Evolutionary conservation across 2,888 invertebrate species (phyloP), one percentile per base, ranked within the genome.

Genomic region (Coenonympha glycerion): DNA sequence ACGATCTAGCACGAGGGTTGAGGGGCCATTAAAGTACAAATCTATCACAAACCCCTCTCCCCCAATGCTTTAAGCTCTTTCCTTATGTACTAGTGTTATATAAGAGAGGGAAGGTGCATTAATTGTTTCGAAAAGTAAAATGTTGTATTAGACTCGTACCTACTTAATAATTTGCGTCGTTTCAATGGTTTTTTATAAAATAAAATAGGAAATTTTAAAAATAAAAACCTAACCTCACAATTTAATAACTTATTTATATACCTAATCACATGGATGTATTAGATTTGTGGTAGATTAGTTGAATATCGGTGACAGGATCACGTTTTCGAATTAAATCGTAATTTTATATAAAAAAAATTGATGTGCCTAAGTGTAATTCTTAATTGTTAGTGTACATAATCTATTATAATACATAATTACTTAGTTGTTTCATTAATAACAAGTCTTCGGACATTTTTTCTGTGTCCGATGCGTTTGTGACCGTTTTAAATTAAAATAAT

Each of bases 281-380:
- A 81, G 79, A 71, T 66, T 74, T 65, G 82, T 83, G 76, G 79
- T 82, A 82, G 79, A 61, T 62, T 68, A 68, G 71, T 64, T 73
- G 70, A 70, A 66, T 73, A 70, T 72, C 69, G 73, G 76, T 74
- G 77, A 76, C 76, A 69, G 72, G 76, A 75, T 77, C 78, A 79
- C 79, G 66, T 74, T 83, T 82, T 83, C 77, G 77, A 79, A 84
- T 81, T 81, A 79, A 81, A 77, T 75, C 71, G 81, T 86, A 82
- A 85, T 82, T 86, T 84, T 83, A 86, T 85, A 87, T 87, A 36
- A 37, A 36, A 77, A 88, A 77, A 88, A 87, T 88, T 82, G 88
- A 88, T 88, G 88, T 88, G 88, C 88, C 88, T 88, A 88, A 86
- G 86, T 88, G 88, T 88, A 84, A 79, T 79, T 75, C 67, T 85